These are phyloP conservation scores for Phrynocephalus guinanensis DNA, from an alignment of 2,797 vertebrate species.

Conservation along the genomic window DNA sequence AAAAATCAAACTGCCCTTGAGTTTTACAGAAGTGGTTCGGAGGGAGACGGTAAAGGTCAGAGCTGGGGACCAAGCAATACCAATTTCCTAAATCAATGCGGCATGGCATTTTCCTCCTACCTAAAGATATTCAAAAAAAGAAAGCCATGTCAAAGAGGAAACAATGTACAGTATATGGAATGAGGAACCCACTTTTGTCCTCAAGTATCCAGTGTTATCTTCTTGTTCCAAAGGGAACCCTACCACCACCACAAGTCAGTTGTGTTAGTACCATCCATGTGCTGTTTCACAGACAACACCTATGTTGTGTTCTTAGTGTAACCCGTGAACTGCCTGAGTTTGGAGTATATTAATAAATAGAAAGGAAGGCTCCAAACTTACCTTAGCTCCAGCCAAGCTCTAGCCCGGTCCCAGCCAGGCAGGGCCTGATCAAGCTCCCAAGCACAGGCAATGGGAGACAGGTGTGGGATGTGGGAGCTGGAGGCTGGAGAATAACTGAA, in stretches of 20 bases:
- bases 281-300: background rate
- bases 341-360: no score
- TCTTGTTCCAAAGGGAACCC: background rate
- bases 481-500: no score
- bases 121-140: background rate
- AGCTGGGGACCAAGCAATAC: conserved; percentile 11
- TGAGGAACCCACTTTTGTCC: background rate
- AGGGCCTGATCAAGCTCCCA: no score
- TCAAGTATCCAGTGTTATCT: rapidly evolving
- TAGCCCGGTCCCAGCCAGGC: no score
- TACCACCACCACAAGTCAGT: background rate
- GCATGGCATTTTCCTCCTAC: background rate
- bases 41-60: background rate
- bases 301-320: no score
- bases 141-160: background rate
- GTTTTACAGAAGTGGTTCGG: background rate
- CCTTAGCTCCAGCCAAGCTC: no score
- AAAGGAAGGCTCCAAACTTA: no score
- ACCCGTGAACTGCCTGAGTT: no score
- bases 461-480: no score
- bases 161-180: rapidly evolving
- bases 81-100: background rate
- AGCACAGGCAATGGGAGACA: no score
- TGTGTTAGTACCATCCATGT: background rate
- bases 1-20: background rate